These are phyloP conservation scores for Zaprionus inermis DNA, from an alignment of 1,140 invertebrate genomes.

Conservation along the genomic window DNA sequence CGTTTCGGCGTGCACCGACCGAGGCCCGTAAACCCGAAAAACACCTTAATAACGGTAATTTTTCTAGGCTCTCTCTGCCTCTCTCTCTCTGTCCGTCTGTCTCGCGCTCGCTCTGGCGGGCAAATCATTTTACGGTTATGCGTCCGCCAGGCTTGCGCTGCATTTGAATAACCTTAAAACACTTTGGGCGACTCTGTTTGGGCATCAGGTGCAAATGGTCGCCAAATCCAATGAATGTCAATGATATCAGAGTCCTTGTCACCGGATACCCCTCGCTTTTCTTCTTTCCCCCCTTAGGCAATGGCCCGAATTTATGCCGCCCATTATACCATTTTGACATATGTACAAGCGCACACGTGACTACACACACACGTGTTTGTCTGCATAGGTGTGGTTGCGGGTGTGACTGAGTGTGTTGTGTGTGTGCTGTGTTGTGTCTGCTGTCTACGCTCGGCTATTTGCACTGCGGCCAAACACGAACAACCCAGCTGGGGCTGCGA, in stretches of 20 bases:
- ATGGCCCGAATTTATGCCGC: slow-evolving; percentile 58
- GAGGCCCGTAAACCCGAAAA: background rate
- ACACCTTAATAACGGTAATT: slow-evolving; percentile 5
- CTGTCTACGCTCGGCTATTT: slow-evolving; percentile 1
- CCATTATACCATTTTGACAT: slow-evolving; percentile 64
- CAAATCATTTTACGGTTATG: slow-evolving; percentile 73
- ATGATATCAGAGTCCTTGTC: slow-evolving; percentile 65
- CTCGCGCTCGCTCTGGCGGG: slow-evolving; percentile 17
- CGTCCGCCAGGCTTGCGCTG: slow-evolving; percentile 46
- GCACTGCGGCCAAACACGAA: background rate
- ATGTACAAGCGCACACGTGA: slow-evolving; percentile 9
- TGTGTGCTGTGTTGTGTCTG: slow-evolving; percentile 19
- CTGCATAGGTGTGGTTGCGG: slow-evolving; percentile 21
- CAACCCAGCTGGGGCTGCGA: background rate
- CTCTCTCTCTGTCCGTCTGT: too few species aligned
- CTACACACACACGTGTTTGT: slow-evolving; percentile 16
- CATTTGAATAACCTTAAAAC: slow-evolving; percentile 73
- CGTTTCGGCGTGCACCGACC: background rate
- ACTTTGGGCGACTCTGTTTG: slow-evolving; percentile 50
- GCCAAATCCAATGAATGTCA: slow-evolving; percentile 77
- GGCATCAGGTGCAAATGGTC: slow-evolving; percentile 74
- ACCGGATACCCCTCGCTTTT: background rate
- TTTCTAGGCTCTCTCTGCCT: background rate
- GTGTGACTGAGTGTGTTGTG: background rate
- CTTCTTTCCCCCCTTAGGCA: background rate